Conservation (phyloP, 1,140 invertebrate genomes). For the Drosophila bocqueti region DNA sequence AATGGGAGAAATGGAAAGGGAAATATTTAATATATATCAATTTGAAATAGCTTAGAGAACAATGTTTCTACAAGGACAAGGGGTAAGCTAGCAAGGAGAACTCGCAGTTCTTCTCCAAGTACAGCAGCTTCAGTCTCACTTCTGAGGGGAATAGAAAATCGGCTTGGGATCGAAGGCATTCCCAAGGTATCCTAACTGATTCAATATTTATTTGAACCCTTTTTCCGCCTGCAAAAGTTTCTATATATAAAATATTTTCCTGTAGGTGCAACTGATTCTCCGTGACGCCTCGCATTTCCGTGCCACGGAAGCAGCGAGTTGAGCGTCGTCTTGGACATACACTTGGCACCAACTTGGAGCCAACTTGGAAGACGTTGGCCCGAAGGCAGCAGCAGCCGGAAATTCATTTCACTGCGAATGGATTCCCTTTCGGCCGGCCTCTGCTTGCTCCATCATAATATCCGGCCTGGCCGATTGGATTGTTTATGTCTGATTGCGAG, state of each 20-base stretch:
- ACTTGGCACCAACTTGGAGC: background rate
- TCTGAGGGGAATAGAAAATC: background rate
- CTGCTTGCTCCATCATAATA: constrained; percentile 26
- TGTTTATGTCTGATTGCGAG: constrained; percentile 25
- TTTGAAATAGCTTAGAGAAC: too few species aligned
- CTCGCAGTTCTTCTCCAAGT: too few species aligned
- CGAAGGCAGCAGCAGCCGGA: constrained; percentile 22
- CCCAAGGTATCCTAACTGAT: background rate
- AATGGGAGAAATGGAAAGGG: background rate
- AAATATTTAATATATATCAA: background rate
- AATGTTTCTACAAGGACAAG: too few species aligned
- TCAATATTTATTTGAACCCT: background rate
- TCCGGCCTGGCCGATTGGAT: constrained; percentile 27
- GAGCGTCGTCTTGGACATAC: background rate
- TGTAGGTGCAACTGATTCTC: constrained; percentile 3
- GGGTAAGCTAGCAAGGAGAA: too few species aligned
- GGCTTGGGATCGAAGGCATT: background rate
- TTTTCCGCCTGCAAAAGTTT: background rate
- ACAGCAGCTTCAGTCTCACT: too few species aligned
- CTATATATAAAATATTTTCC: background rate
- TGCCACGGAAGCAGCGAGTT: constrained; percentile 21
- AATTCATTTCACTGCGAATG: constrained; percentile 45
- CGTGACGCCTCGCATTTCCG: constrained; percentile 32
- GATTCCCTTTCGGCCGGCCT: constrained; percentile 5
- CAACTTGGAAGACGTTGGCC: background rate